Evolutionary conservation across 2,113 vertebrate species (phyloP).

Genomic region (Scomber colias): DNA sequence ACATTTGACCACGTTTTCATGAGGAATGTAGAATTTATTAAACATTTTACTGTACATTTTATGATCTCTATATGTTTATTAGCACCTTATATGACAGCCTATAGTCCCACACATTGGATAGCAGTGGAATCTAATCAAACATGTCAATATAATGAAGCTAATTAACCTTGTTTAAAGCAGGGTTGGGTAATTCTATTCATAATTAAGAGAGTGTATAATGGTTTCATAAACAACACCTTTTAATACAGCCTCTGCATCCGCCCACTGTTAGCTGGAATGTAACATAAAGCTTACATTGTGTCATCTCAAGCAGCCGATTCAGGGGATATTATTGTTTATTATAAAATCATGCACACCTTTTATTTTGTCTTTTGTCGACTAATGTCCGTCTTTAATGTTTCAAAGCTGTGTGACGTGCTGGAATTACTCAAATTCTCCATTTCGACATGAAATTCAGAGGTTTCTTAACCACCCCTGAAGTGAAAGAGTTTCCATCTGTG

Average conservation of each 20-base stretch:
- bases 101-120: constrained; percentile 15
- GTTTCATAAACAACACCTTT: constrained; percentile 35
- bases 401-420: neutral
- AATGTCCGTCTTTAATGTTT: constrained; percentile 1
- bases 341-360: neutral
- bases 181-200: constrained; percentile 71
- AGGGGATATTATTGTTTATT: neutral
- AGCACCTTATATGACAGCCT: neutral
- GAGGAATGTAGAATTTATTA: neutral
- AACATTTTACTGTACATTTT: neutral
- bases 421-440: constrained; percentile 1
- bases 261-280: constrained; percentile 1
- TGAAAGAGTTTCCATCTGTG: constrained; percentile 9
- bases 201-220: constrained; percentile 64
- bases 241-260: constrained; percentile 1
- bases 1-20: neutral
- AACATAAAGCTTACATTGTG: neutral
- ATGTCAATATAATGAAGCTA: constrained; percentile 67
- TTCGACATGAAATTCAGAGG: constrained; percentile 28
- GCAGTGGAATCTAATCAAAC: constrained; percentile 66
- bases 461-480: constrained; percentile 23
- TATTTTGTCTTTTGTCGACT: constrained; percentile 7
- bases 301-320: neutral
- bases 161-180: constrained; percentile 73
- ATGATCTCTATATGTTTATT: neutral